Base-by-base conservation (phyloP, 2,888 invertebrate genomes). In the Drosophila stalkeri region DNA sequence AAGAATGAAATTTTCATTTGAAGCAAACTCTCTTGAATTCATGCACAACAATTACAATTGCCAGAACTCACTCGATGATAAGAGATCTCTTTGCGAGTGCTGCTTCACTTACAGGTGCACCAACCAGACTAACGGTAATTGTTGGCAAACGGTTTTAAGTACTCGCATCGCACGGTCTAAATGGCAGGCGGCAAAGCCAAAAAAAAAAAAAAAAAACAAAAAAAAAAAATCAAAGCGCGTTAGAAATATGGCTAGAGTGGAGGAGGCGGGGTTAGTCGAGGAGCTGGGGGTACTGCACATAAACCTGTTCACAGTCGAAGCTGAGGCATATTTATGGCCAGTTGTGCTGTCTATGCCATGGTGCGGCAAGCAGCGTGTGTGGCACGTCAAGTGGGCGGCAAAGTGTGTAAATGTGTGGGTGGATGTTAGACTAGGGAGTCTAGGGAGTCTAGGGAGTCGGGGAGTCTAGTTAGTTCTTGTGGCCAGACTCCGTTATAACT, bases 401-500 rank as follows among this genome's bases (percentile, higher is more conserved):
- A n/a, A 51, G 12, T 18, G 51, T 35, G 31, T 27, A 41, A 6
- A 14, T 2, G 18, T 5, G 41, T 7, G 31, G n/a, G 20, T 18
- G 16, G 0, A 8, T 7, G 6, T 14, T 8, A 3, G 23, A 11
- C 11, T 0, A n/a, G 0, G n/a, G n/a, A 39, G 39, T 33, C 9
- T 6, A 16, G 16, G 16, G 16, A n/a, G 33, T 33, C 11, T 2
- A 33, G 2, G n/a, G 1, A n/a, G 4, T 41, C 2, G 35, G 16
- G 12, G 9, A 57, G 47, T 46, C n/a, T 54, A 39, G 39, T 39
- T 37, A 2, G 55, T 67, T 67, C 47, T 67, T 47, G 67, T 57
- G 56, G 61, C 51, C 49, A 55, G 47, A 69, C 79, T n/a, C n/a
- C 82, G 80, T 81, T 86, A 84, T 72, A 74, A 70, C 80, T 87